Evolutionary conservation across 2,888 invertebrate genomes (phyloP).

Genomic region (Psylliodes chrysocephalus): DNA sequence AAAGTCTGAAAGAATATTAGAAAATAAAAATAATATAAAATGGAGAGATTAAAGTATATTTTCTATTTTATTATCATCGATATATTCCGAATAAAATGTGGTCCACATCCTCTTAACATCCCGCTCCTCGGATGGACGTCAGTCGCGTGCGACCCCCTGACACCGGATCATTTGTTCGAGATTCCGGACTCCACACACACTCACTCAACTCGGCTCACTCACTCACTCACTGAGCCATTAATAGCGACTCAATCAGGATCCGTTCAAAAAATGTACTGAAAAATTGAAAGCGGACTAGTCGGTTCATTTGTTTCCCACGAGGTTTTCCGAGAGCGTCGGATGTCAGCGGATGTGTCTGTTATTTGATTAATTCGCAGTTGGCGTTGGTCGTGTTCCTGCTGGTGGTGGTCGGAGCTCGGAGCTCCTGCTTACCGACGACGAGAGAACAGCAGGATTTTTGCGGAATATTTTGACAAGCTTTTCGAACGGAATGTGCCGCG

Average conservation of each 20-base stretch:
- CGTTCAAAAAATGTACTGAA: slow-evolving; percentile 30
- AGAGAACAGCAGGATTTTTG: neutral
- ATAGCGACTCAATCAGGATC: slow-evolving; percentile 53
- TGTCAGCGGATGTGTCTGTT: slow-evolving; percentile 14
- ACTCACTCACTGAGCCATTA: slow-evolving; percentile 52
- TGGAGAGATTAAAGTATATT: neutral
- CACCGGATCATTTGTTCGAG: slow-evolving; percentile 59
- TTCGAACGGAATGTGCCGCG: no score
- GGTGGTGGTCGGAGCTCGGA: neutral
- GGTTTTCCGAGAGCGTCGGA: slow-evolving; percentile 7
- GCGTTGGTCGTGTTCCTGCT: slow-evolving; percentile 2
- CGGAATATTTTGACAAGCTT: neutral
- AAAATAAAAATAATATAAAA: neutral
- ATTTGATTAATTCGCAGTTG: slow-evolving; percentile 9
- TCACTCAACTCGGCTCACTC: slow-evolving; percentile 2
- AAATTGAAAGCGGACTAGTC: slow-evolving; percentile 18
- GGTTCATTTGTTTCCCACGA: slow-evolving; percentile 21
- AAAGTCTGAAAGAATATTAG: neutral
- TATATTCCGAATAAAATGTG: neutral
- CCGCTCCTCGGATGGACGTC: slow-evolving; percentile 43
- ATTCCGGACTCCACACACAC: slow-evolving; percentile 47
- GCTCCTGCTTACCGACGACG: no score
- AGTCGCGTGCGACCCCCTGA: slow-evolving; percentile 59
- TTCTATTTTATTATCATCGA: no score
- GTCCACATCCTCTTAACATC: neutral